These are phyloP conservation scores for Butorides virescens DNA, from an alignment of 2,113 vertebrate genomes.

Conservation along the genomic window DNA sequence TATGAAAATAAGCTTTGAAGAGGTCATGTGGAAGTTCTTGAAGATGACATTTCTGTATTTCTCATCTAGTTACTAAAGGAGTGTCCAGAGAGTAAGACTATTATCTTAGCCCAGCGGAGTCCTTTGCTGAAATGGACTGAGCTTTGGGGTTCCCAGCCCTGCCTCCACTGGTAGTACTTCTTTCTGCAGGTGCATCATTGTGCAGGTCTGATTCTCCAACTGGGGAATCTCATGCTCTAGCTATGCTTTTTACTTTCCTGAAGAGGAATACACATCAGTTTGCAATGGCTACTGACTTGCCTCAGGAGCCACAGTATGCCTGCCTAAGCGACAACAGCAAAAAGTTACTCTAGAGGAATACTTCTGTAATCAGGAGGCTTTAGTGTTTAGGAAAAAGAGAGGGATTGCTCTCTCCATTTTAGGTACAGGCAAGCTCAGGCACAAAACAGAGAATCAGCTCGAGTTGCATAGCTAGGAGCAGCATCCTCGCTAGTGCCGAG, in stretches of 20 bases:
- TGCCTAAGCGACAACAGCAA: neutral
- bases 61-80: neutral
- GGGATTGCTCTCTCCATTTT: neutral
- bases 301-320: neutral
- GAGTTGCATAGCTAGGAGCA: neutral
- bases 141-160: neutral
- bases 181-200: rapidly evolving
- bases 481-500: neutral
- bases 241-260: neutral
- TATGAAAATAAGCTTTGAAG: neutral
- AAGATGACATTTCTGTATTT: neutral
- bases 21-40: neutral
- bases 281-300: neutral
- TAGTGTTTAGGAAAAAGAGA: neutral
- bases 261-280: neutral
- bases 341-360: neutral
- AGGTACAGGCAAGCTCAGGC: neutral
- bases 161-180: neutral
- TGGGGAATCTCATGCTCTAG: neutral
- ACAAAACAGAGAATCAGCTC: neutral
- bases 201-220: neutral
- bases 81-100: rapidly evolving
- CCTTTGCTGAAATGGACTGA: neutral
- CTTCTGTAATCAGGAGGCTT: neutral
- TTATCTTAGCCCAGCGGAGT: neutral